These are phyloP conservation scores for Morinoia aosen DNA, from an alignment of 2,888 invertebrate species.

Conservation along the genomic window DNA sequence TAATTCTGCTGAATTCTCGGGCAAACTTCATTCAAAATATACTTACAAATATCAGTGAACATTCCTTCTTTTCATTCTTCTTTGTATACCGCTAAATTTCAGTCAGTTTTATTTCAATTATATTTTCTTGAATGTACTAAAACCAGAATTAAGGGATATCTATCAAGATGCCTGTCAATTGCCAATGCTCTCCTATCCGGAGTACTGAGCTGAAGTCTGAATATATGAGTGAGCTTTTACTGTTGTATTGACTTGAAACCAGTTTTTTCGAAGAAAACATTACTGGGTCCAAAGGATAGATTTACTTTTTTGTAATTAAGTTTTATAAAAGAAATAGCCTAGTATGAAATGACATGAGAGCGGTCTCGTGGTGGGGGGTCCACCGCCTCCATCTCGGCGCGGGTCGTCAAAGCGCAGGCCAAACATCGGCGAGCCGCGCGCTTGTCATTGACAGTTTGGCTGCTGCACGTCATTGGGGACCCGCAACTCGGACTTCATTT, in stretches of 20 bases:
- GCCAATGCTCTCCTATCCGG: no score
- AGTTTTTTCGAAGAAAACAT: not conserved
- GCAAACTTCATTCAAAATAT: no score
- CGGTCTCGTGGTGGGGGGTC: not conserved
- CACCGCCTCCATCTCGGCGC: not conserved
- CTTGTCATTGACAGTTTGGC: not conserved
- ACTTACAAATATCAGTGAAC: not conserved
- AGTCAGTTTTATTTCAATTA: not conserved
- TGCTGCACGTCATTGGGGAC: not conserved
- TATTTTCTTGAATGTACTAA: not conserved
- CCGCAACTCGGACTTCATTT: not conserved
- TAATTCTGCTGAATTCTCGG: not conserved
- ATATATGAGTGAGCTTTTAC: not conserved
- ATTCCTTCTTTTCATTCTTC: not conserved
- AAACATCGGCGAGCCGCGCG: not conserved
- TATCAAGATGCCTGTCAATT: no score
- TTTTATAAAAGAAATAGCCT: not conserved
- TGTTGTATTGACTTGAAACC: not conserved
- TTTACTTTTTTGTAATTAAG: not conserved
- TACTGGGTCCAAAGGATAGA: not conserved
- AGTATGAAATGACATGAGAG: not conserved
- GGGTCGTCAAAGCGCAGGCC: not conserved
- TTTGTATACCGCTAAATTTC: not conserved
- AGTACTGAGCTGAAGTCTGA: no score
- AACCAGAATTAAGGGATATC: no score